These are phyloP conservation scores for Siderastrea siderea DNA, from an alignment of 92 coral and sea anemone genomes.

Conservation along the genomic window DNA sequence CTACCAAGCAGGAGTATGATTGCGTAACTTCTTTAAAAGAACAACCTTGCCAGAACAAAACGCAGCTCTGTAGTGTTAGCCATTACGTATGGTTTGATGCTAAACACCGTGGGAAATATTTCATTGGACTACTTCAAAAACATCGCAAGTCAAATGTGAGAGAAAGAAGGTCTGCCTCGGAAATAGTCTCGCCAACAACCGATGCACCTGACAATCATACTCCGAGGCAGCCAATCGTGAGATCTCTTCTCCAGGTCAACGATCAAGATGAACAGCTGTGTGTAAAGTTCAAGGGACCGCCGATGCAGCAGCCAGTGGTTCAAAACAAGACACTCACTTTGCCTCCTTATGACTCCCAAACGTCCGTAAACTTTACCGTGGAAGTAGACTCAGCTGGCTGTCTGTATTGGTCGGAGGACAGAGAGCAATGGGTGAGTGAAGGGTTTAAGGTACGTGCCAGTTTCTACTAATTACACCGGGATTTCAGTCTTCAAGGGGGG, in stretches of 20 bases:
- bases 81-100: slow-evolving; percentile 22
- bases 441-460: slow-evolving; percentile 1
- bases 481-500: too few relatives aligned
- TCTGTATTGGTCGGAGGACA: slow-evolving; percentile 20
- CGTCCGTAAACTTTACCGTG: slow-evolving; percentile 36
- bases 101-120: slow-evolving; percentile 17
- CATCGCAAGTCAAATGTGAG: too few relatives aligned
- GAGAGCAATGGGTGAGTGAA: slow-evolving; percentile 37
- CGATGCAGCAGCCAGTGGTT: too few relatives aligned
- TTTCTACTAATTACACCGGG: too few relatives aligned
- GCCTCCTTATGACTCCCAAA: slow-evolving; percentile 46
- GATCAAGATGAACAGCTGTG: neutral
- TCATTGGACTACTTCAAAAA: slow-evolving; percentile 4
- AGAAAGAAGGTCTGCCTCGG: neutral
- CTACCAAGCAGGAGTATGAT: neutral
- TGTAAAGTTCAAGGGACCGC: too few relatives aligned
- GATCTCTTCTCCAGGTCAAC: neutral
- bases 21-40: neutral
- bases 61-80: neutral
- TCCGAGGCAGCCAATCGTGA: neutral
- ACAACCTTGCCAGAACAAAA: neutral
- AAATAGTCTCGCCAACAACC: neutral
- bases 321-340: too few relatives aligned
- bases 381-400: slow-evolving; percentile 5
- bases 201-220: neutral